A percentile compares a stretch with the other conserved stretches of the same genome.
phyloP scores from a whole-genome alignment of 2,797 vertebrate genomes.

The Mareca strepera region DNA sequence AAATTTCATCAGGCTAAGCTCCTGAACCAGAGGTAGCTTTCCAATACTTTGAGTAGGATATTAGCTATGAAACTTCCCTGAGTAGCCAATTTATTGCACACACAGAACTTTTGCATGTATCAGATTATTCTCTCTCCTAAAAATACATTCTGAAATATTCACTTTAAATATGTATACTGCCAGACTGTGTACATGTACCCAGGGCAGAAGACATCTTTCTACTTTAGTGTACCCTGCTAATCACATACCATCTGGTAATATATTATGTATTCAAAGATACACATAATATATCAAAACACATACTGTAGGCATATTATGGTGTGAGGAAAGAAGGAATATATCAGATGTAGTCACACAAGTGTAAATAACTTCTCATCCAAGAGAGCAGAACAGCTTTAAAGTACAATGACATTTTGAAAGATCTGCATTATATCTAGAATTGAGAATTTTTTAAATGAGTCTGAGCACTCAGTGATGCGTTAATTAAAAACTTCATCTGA shows the following conservation, averaged over 20 bases:
- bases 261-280: conserved; percentile 68
- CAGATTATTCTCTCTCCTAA: conserved; percentile 46
- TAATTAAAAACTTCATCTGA: conserved; percentile 68
- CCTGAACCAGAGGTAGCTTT: background rate
- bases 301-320: conserved; percentile 49
- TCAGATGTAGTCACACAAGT: conserved; percentile 63
- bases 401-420: conserved; percentile 68
- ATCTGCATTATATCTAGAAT: conserved; percentile 53
- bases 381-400: conserved; percentile 61
- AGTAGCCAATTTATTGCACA: background rate
- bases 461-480: conserved; percentile 40
- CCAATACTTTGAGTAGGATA: background rate
- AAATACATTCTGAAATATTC: conserved; percentile 43
- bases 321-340: conserved; percentile 37
- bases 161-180: conserved; percentile 17
- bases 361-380: conserved; percentile 69
- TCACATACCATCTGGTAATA: conserved; percentile 61
- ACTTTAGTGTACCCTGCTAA: conserved; percentile 57
- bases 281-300: conserved; percentile 66
- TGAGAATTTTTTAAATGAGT: conserved; percentile 37
- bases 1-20: background rate
- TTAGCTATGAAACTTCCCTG: background rate
- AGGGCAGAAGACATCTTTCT: conserved; percentile 54
- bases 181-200: conserved; percentile 54
- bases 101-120: background rate